phyloP scores from a whole-genome alignment of 2,113 vertebrate species.

The Fulica atra region DNA sequence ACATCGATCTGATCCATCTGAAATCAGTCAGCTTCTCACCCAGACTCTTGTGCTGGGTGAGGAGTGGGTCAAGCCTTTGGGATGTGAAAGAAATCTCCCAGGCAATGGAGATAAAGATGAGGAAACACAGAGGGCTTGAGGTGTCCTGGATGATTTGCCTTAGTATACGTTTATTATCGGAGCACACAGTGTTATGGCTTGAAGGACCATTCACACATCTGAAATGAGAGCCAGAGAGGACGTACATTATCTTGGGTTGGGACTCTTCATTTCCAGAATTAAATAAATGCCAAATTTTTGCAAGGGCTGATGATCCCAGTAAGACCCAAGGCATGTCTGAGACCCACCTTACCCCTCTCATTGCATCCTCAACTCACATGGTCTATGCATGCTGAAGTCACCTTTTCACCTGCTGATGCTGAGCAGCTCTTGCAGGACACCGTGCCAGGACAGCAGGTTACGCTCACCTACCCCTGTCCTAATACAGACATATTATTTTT shows the following conservation, averaged over 20 bases:
- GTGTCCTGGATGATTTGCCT: background rate
- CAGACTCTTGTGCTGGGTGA: background rate
- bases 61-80: background rate
- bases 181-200: background rate
- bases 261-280: background rate
- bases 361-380: background rate
- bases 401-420: background rate
- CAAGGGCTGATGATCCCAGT: background rate
- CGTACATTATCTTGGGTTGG: background rate
- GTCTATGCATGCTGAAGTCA: background rate
- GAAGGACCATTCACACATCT: background rate
- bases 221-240: background rate
- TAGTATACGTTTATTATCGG: background rate
- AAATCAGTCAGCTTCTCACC: background rate
- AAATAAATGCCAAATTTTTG: background rate
- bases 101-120: background rate
- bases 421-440: background rate
- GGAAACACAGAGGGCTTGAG: background rate
- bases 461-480: background rate
- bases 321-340: background rate
- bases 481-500: background rate
- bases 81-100: background rate
- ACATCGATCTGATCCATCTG: background rate
- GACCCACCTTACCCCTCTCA: background rate
- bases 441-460: background rate